Base-by-base conservation (phyloP, 2,113 vertebrate genomes). In the Hippolais icterina region DNA sequence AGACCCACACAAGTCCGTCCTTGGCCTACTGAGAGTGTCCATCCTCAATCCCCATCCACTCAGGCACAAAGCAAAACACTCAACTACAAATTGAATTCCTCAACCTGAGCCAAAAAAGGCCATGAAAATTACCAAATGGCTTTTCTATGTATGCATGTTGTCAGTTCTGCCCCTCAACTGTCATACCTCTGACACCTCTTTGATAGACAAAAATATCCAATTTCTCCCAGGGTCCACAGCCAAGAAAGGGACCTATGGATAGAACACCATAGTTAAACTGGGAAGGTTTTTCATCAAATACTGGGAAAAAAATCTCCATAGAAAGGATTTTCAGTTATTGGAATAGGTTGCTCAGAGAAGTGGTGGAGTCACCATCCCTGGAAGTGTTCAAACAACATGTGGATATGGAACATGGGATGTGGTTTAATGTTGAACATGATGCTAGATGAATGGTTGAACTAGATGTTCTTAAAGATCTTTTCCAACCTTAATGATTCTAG, bases 341-440 rank as follows among this genome's bases (percentile, higher is more conserved):
- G 12, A 75, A 46, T 12, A 46, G 23, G 12, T 12, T n/a, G 16
- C 15, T 60, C 4, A 60, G 52, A 60, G 15, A 65, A 52, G 10
- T 39, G 10, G 8, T 52, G 33, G 19, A 46, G 28, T 60, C 33
- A 17, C 13, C 10, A 74, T 29, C 10, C 28, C 11, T 39, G 23
- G 12, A 52, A 66, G 12, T 39, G 15, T 53, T 39, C 13, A 60
- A 52, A 37, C 74, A 50, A 65, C 10, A 1, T 11, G 5, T 66
- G 27, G 33, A 4, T 52, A 52, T 1, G 2, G 33, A 10, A 52
- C 4, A 3, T n/a, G 23, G 16, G 7, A 17, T 0, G 0, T 29
- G 19, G 13, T 60, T 66, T 53, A 46, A 39, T 59, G 23, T 6
- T 39, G 46, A 74, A 59, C 7, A 5, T 46, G 23, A 23, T 52